Percentiles rank a stretch among this genome's conserved stretches.
Conservation (phyloP, 1,140 invertebrate genomes). For the Catajapyx aquilonaris region DNA sequence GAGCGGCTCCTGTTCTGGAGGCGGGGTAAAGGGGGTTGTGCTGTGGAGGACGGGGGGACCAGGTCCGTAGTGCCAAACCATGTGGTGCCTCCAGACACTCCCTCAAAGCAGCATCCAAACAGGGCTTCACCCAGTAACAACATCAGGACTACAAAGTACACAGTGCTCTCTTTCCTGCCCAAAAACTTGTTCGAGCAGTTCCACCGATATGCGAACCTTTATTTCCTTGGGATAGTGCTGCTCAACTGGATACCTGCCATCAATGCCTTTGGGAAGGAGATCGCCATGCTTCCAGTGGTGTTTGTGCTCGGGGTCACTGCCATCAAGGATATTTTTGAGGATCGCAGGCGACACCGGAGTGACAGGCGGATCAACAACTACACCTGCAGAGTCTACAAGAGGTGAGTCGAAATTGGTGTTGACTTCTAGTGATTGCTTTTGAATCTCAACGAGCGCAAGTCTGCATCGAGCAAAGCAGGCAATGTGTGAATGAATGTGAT, state of each 20-base stretch:
- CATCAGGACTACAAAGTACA: constrained; percentile 92
- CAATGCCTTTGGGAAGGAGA: constrained; percentile 89
- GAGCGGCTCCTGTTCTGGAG: constrained; percentile 17
- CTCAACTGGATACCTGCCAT: constrained; percentile 86
- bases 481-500: no score
- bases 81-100: constrained; percentile 49
- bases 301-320: constrained; percentile 93
- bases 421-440: no score
- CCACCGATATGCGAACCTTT: constrained; percentile 90
- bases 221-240: constrained; percentile 92
- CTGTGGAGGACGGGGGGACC: constrained; percentile 50
- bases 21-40: constrained; percentile 13
- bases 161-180: constrained; percentile 77
- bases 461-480: no score
- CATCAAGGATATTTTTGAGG: constrained; percentile 92
- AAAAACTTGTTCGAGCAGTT: constrained; percentile 97
- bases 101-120: constrained; percentile 62
- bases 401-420: no score
- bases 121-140: constrained; percentile 49
- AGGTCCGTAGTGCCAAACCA: constrained; percentile 62
- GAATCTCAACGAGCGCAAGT: no score
- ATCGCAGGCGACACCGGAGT: constrained; percentile 64
- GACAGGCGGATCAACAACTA: constrained; percentile 88
- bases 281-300: constrained; percentile 82
- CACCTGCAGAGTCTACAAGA: constrained; percentile 71